Evolutionary conservation across 2,888 invertebrate species (phyloP).

Genomic region (Aspidiotus rigidus): DNA sequence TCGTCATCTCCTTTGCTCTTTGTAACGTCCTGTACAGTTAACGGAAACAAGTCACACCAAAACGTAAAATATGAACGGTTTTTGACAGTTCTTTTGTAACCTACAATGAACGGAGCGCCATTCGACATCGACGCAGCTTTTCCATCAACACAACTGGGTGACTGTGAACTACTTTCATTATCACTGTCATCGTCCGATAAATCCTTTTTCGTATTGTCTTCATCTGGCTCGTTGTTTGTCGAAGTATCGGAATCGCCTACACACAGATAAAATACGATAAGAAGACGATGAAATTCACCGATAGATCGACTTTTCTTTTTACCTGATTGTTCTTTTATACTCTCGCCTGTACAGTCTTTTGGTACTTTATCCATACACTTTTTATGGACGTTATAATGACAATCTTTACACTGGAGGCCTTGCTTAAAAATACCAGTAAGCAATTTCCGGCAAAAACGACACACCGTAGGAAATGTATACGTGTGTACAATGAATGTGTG

Average conservation of each 20-base stretch:
- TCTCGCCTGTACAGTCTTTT: constrained; percentile 80
- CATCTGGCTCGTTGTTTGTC: constrained; percentile 39
- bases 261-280: constrained; percentile 7
- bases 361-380: constrained; percentile 85
- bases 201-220: constrained; percentile 39
- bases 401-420: constrained; percentile 94
- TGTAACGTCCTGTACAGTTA: constrained; percentile 14
- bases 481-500: constrained; percentile 96
- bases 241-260: constrained; percentile 24
- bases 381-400: constrained; percentile 91
- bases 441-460: constrained; percentile 90
- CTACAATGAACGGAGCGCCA: constrained; percentile 36
- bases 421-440: constrained; percentile 91
- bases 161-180: constrained; percentile 37
- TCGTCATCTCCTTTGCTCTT: constrained; percentile 7
- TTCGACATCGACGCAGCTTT: constrained; percentile 31
- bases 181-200: constrained; percentile 54
- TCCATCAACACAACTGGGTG: constrained; percentile 22
- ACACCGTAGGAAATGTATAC: constrained; percentile 93
- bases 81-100: not conserved
- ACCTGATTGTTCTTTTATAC: constrained; percentile 38
- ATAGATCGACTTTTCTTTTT: not conserved
- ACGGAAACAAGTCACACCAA: not conserved
- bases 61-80: not conserved
- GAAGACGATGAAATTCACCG: not conserved